Evolutionary conservation across 2,113 vertebrate species (phyloP), one percentile per base, ranked within the genome.

Genomic region (Ailuropoda melanoleuca): DNA sequence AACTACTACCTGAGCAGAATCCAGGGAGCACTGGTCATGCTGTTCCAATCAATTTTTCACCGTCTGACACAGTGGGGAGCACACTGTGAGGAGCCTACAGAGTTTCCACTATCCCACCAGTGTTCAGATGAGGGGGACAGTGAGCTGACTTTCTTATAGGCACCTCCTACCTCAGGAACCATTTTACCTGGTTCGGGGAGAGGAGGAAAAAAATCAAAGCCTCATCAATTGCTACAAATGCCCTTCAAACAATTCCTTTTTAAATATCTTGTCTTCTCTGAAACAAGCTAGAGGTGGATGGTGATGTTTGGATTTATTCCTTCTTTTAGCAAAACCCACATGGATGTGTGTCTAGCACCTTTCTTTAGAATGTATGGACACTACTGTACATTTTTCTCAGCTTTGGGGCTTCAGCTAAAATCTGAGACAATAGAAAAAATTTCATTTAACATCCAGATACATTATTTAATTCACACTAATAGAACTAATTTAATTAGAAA

Each of bases 401-500:
- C 11, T 86, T 96, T 31, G 37, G 21, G 48, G 14, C 7, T 82
- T 96, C 39, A 89, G 39, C 2, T 48, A 78, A 93, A 68, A 62
- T 93, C 55, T 88, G 75, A 90, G 74, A 94, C 68, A 96, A 77
- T 78, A 58, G 23, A n/a, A 8, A 68, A 96, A 78, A 80, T 83
- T 11, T 60, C 34, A 62, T n/a, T 86, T 93, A 86, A 88, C 15
- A 72, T 66, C 34, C 34, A 72, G 34, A 68, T 77, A 83, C 31
- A 83, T 81, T 62, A 81, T 86, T 77, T 95, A 95, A 97, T 91
- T 82, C 46, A 92, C 46, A 89, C 23, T 50, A 85, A 90, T 34
- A 95, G 21, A 96, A 96, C 34, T 90, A 86, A 95, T 82, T 92
- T 95, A 83, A 95, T 82, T 89, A 91, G 17, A n/a, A 93, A 92